A percentile compares a stretch with the other conserved stretches of the same genome.
Conservation (phyloP, 2,888 invertebrate genomes). For the Drosophila seclusa region DNA sequence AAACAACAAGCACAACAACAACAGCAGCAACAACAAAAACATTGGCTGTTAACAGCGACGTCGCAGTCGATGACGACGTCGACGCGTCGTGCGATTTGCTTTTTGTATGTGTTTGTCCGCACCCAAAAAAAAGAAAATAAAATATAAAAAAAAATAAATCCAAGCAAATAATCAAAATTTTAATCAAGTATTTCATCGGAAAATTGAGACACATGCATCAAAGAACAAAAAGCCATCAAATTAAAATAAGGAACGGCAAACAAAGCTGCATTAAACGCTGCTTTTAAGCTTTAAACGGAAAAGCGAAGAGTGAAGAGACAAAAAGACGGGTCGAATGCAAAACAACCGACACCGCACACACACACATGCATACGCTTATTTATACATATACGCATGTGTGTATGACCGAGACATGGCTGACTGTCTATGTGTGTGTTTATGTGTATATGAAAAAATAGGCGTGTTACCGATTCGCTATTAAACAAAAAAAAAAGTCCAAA, state of each 20-base stretch:
- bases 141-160: constrained; percentile 4
- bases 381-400: constrained; percentile 34
- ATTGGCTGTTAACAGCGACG: constrained; percentile 34
- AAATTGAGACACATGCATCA: constrained; percentile 28
- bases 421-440: constrained; percentile 42
- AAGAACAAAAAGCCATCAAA: constrained; percentile 34
- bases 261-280: constrained; percentile 42
- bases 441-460: constrained; percentile 72
- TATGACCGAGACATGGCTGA: constrained; percentile 70
- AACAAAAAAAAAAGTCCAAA: constrained; percentile 48
- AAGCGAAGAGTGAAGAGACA: constrained; percentile 48
- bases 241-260: constrained; percentile 46
- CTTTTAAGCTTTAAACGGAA: constrained; percentile 35
- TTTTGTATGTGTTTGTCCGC: constrained; percentile 64
- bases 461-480: constrained; percentile 64
- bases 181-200: constrained; percentile 44
- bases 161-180: constrained; percentile 49
- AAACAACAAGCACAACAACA: constrained; percentile 27
- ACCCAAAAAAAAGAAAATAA: constrained; percentile 51
- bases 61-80: constrained; percentile 54
- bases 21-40: constrained; percentile 56
- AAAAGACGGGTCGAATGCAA: constrained; percentile 64
- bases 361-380: constrained; percentile 36
- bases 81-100: constrained; percentile 53
- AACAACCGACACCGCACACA: constrained; percentile 59